phyloP scores from a whole-genome alignment of 2,113 vertebrate species.

The Alaudala cheleensis region DNA sequence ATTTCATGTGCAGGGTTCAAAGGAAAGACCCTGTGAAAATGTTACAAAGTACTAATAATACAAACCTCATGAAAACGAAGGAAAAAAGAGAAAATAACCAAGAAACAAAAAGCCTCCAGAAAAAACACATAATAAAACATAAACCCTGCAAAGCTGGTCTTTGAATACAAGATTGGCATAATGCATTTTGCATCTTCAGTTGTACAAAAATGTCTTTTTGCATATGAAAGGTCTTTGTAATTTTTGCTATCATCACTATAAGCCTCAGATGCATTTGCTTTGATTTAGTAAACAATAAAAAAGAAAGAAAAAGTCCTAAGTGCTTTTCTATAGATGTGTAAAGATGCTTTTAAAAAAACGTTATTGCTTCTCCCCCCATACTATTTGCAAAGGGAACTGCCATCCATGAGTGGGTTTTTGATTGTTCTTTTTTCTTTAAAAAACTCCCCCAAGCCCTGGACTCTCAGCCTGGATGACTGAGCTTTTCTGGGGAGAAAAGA shows the following conservation, averaged over 20 bases:
- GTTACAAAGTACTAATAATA: constrained; percentile 47
- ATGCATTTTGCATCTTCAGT: constrained; percentile 53
- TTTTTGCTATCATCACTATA: constrained; percentile 69
- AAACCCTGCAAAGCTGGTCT: constrained; percentile 45
- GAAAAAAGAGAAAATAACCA: constrained; percentile 3
- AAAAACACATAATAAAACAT: constrained; percentile 6
- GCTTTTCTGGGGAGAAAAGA: neutral
- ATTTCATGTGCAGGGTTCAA: constrained; percentile 18
- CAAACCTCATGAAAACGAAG: constrained; percentile 49
- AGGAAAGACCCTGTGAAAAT: constrained; percentile 28
- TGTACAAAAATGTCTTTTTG: constrained; percentile 60
- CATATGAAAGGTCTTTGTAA: constrained; percentile 71
- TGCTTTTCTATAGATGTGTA: constrained; percentile 57
- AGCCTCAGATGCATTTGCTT: constrained; percentile 63
- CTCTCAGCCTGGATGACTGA: neutral
- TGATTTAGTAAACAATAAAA: constrained; percentile 71
- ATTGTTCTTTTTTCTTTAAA: neutral
- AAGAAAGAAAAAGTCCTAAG: constrained; percentile 52
- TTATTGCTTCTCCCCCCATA: constrained; percentile 14
- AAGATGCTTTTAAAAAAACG: constrained; percentile 9
- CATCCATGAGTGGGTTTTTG: neutral
- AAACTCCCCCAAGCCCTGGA: neutral
- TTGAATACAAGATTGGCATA: constrained; percentile 50
- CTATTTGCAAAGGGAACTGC: constrained; percentile 24
- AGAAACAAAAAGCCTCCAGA: constrained; percentile 32